Conservation (phyloP, 2,797 vertebrate genomes). For the Hydrolagus colliei region DNA sequence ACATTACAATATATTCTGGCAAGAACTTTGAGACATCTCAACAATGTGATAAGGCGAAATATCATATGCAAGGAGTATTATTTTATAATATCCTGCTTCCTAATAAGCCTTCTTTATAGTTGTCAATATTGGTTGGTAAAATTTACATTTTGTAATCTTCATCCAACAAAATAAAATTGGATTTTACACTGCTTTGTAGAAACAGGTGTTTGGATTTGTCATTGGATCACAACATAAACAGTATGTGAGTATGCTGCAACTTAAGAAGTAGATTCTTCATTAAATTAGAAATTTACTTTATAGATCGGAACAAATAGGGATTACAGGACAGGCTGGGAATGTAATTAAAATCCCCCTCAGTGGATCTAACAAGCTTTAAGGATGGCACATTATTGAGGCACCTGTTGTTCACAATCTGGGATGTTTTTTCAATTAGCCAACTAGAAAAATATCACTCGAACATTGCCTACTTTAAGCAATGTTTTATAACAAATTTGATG, state of each 20-base stretch:
- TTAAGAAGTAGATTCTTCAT: not conserved
- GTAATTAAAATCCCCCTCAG: not conserved
- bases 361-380: not conserved
- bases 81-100: not conserved
- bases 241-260: not conserved
- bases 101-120: not conserved
- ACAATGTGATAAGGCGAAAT: too few relatives aligned
- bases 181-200: not conserved
- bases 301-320: not conserved
- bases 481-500: too few relatives aligned
- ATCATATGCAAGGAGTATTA: too few relatives aligned
- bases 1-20: too few relatives aligned
- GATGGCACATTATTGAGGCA: not conserved
- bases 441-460: too few relatives aligned
- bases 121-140: not conserved
- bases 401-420: not conserved
- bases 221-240: not conserved
- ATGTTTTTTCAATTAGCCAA: not conserved
- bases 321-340: not conserved
- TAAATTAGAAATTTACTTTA: conserved; percentile 9
- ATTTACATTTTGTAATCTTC: not conserved
- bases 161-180: conserved; percentile 1
- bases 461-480: too few relatives aligned
- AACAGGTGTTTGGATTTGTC: not conserved
- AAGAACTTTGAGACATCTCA: too few relatives aligned